Evolutionary conservation across 92 coral and sea anemone species (phyloP), one percentile per base, ranked within the genome.

Genomic region (Porites divaricata): DNA sequence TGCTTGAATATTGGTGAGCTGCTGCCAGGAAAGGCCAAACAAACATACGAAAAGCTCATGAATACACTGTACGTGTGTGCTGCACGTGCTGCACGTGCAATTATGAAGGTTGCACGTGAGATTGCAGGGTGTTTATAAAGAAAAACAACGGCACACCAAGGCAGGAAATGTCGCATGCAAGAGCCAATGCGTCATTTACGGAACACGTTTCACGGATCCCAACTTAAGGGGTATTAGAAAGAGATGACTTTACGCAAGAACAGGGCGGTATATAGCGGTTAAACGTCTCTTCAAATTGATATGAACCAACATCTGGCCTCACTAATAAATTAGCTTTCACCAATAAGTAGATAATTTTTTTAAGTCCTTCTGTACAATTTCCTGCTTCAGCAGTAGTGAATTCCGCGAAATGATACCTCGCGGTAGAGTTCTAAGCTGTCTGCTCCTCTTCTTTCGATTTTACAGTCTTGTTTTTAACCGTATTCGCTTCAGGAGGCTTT

Each of bases 361-460:
- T 50, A 71, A 21, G 49, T 78, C 63, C 41, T 23, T 53, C 85
- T 80, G 85, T 80, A 80, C 85, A 80, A 80, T 69, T 80, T 80
- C 68, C 77, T 80, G 57, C 85, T 56, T 58, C 14, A 70, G 49
- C 66, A 53, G 72, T 24, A 15, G 25, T 41, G 9, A 58, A 9
- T 65, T 41, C 59, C 72, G 57, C 19, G 4, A 12, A 66, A 10
- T 35, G 45, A 6, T 35, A 3, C 45, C 45, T 35, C 45, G 45
- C 45, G 45, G 45, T 10, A 19, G 67, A 26, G 75, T 53, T 54
- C 56, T 73, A 73, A 26, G 8, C 63, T 12, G 25, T 67, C 25
- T 6, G 70, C 24, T 17, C 7, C 49, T 61, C 70, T 22, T 41
- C 57, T 26, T 49, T 72, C 0, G 23, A n/a, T 24, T 82, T 63